Evolutionary conservation across 1,140 invertebrate genomes (phyloP), one percentile per base, ranked within the genome.

Genomic region (Drosophila sturtevanti): DNA sequence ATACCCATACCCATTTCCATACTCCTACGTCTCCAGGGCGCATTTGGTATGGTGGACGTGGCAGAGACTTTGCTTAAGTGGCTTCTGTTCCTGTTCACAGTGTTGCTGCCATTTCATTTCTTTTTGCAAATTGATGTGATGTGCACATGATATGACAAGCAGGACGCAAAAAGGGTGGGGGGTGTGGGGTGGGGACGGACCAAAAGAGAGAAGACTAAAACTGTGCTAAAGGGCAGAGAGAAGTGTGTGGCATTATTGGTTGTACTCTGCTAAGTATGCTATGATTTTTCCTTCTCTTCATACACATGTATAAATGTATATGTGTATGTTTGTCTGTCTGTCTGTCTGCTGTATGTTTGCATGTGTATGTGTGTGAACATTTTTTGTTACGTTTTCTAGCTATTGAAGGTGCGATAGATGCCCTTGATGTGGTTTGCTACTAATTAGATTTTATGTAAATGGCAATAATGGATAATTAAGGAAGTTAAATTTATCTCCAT

Each of bases 61-160:
- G 58, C 41, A 60, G 61, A 51, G 24, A 60, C 16, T 27, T 41
- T 75, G 48, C 64, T 76, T 79, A 79, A 79, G 73, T 79, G 77
- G 72, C 77, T 79, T 41, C 59, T 61, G 59, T 61, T 52, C 44
- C 62, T 54, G 24, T 48, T 54, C 41, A 48, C 41, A 48, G 41
- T 48, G 41, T 48, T 54, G 68, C 72, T 72, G 64, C 77, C 77
- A 79, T 76, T 79, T 72, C 73, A 72, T 79, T 72, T 75, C 63
- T 72, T 75, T 71, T 62, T 58, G 73, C 77, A 79, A 79, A 76
- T 79, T 79, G 77, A 76, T 79, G 73, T 72, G 77, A 76, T 76
- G 76, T 72, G 77, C 69, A 78, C 76, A 79, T 79, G 77, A 79
- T 76, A 76, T 79, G 76, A 75, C 71, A 77, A 38, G 60, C 12